A percentile compares a stretch with the other conserved stretches of the same genome.
These are phyloP conservation scores for Myiothlypis chrysogaster DNA, from an alignment of 2,797 vertebrate genomes.

Conservation along the genomic window DNA sequence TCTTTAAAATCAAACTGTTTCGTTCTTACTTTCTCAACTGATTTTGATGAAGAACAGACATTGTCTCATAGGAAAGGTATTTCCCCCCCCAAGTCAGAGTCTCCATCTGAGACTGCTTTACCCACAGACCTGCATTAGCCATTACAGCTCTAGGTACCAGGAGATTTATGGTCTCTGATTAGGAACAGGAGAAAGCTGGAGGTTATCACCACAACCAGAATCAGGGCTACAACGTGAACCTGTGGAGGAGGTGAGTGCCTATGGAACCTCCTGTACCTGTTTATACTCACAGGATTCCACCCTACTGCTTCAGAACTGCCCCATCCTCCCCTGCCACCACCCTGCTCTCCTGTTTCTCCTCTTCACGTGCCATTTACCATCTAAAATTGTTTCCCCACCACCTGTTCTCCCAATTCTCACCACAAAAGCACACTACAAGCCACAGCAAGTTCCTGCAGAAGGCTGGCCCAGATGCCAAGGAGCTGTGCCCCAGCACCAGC, in stretches of 20 bases:
- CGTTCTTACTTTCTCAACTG: constrained; percentile 21
- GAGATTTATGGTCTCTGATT: constrained; percentile 47
- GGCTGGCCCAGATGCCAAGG: background rate
- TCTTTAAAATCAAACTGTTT: background rate
- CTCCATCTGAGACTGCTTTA: constrained; percentile 28
- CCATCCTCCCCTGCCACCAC: too few species aligned
- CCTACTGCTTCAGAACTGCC: background rate
- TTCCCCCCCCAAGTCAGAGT: background rate
- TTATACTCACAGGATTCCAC: background rate
- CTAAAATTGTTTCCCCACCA: background rate
- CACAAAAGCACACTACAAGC: background rate
- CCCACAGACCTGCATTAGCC: constrained; percentile 32
- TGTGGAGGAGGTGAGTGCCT: accelerated
- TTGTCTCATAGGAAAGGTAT: constrained; percentile 67
- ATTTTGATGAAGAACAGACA: constrained; percentile 65
- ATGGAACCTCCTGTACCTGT: background rate
- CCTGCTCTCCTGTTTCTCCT: background rate
- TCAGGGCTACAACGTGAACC: background rate
- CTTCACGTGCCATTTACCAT: background rate
- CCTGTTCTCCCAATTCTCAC: background rate
- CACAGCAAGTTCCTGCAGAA: background rate
- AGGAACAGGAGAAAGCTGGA: constrained; percentile 13
- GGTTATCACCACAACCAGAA: background rate
- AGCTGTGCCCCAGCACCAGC: background rate
- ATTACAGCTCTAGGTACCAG: background rate